phyloP scores from a whole-genome alignment of 1,140 invertebrate genomes.

The Zophobas atratus region DNA sequence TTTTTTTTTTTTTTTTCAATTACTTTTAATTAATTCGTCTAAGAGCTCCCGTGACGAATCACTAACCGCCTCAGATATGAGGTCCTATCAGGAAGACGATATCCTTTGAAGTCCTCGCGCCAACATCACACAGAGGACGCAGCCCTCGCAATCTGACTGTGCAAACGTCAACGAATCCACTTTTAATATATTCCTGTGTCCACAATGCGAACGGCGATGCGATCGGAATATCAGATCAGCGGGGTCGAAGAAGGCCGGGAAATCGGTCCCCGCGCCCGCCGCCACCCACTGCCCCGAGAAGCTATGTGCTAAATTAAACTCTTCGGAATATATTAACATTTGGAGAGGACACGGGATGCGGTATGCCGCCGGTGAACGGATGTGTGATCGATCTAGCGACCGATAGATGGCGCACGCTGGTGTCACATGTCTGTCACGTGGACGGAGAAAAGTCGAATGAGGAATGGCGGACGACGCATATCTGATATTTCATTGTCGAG shows the following conservation, averaged over 20 bases:
- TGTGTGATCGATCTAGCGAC: constrained; percentile 21
- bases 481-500: too few relatives aligned
- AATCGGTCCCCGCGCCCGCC: constrained; percentile 49
- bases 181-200: constrained; percentile 68
- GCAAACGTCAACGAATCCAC: constrained; percentile 66
- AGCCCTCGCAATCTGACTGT: constrained; percentile 59
- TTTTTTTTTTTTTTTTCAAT: too few relatives aligned
- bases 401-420: constrained; percentile 42
- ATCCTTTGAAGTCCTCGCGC: constrained; percentile 59
- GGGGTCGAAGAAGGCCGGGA: constrained; percentile 47
- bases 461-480: too few relatives aligned
- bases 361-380: background rate
- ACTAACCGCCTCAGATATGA: constrained; percentile 4
- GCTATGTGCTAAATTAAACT: constrained; percentile 68
- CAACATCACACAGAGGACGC: constrained; percentile 47
- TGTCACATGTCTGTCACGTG: constrained; percentile 11
- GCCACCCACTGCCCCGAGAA: constrained; percentile 56
- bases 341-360: constrained; percentile 51
- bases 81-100: constrained; percentile 52
- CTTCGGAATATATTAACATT: constrained; percentile 68
- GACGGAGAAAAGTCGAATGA: too few relatives aligned
- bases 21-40: too few relatives aligned
- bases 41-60: too few relatives aligned
- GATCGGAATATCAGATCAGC: constrained; percentile 66
- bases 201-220: constrained; percentile 65